These are phyloP conservation scores for Saguinus oedipus DNA, from an alignment of 2,797 vertebrate species.

Conservation along the genomic window DNA sequence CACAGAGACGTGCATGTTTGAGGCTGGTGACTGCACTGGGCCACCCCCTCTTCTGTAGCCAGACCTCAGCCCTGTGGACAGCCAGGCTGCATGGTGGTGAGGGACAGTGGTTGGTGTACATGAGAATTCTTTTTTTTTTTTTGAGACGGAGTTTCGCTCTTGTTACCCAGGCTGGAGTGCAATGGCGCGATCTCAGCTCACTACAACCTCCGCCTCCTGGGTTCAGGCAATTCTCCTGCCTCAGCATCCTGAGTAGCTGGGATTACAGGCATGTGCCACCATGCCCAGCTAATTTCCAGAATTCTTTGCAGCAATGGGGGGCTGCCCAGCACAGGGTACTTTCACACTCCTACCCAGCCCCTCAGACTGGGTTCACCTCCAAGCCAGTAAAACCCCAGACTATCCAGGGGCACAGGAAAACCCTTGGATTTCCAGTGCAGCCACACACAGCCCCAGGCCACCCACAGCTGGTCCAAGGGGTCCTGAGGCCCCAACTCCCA, in stretches of 20 bases:
- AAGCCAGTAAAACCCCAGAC: not conserved
- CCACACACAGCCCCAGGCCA: not conserved
- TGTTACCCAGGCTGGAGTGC: no score
- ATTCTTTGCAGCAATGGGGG: not conserved
- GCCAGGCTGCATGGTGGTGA: not conserved
- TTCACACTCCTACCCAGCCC: not conserved
- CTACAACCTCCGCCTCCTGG: no score
- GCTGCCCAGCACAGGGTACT: not conserved
- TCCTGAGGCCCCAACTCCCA: not conserved
- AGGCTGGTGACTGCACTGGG: not conserved
- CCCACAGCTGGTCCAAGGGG: not conserved
- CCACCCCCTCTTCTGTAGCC: not conserved
- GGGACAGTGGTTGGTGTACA: rapidly evolving
- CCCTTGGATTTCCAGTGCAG: not conserved
- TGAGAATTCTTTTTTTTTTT: not conserved
- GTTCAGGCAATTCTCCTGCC: no score
- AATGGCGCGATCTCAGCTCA: no score
- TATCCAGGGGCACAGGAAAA: not conserved
- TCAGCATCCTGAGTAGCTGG: no score
- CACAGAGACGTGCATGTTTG: not conserved
- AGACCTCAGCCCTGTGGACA: not conserved
- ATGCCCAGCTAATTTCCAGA: no score
- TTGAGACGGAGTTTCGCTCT: no score
- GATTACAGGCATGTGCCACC: no score
- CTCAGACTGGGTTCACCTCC: not conserved